Base-by-base conservation (phyloP, 2,888 invertebrate species). In the Drosophila anomelani region DNA sequence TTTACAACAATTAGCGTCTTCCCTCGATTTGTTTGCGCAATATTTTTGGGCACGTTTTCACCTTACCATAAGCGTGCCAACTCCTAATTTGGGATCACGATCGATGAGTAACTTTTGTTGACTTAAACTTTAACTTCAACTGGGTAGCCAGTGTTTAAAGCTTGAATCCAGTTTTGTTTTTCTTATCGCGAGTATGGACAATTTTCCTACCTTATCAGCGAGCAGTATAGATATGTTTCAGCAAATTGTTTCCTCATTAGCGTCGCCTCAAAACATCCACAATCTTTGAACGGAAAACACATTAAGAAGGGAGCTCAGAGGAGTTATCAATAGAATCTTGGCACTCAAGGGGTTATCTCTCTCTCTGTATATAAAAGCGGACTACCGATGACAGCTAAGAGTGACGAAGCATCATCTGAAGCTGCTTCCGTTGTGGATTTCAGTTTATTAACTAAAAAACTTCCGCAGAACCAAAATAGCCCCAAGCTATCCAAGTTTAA, bases 181-280 rank as follows among this genome's bases (percentile, higher is more conserved):
- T 15, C 39, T 64, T 32, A 57, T 46, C 62, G 64, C 15, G 12
- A 44, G 15, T 20, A 23, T 41, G 29, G 36, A 20, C 51, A 12
- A 38, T 64, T 66, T 38, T 43, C 44, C 44, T 10, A 9, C 23
- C 53, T 69, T 75, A 75, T 75, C 76, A 58, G 51, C 13, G 46
- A 53, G 26, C 68, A 69, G 41, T 53, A 36, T 49, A 32, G 58
- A 51, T 58, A 38, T 67, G 58, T 56, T 58, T 47, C 32, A 74
- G 59, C 69, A 81, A 87, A 74, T 68, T 57, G 70, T 72, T 87
- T 83, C 85, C 85, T 85, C 54, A 72, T 85, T 75, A 66, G 54
- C 43, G 32, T 47, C 49, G 58, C 59, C 57, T 75, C 32, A 75
- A 57, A 74, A 75, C 59, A 75, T 49, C 6, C 15, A 72, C 34